Evolutionary conservation across 2,797 vertebrate species (phyloP).

Genomic region (Ciconia nigra): DNA sequence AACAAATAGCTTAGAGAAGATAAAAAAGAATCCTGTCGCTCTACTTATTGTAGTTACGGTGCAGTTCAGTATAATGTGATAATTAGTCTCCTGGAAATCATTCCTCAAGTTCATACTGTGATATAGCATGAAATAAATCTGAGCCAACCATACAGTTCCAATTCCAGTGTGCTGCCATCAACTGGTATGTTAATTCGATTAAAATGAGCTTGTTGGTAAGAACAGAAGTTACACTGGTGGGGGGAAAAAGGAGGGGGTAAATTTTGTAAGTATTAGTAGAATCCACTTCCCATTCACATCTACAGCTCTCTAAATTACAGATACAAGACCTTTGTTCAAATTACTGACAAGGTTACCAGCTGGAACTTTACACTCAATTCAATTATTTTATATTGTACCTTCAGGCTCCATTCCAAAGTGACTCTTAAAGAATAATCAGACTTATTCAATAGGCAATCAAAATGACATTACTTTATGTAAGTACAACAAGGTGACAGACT

Average conservation of each 20-base stretch:
- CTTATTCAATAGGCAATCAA: constrained; percentile 78
- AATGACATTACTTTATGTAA: constrained; percentile 71
- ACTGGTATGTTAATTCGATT: constrained; percentile 37
- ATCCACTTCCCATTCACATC: constrained; percentile 38
- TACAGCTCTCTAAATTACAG: constrained; percentile 56
- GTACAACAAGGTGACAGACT: constrained; percentile 74
- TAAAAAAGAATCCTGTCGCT: constrained; percentile 7
- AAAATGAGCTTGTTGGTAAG: constrained; percentile 35
- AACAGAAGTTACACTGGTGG: constrained; percentile 16
- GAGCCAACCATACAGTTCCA: constrained; percentile 28
- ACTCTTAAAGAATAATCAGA: constrained; percentile 78
- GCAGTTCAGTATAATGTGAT: constrained; percentile 18
- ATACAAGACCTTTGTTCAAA: constrained; percentile 64
- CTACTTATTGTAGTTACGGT: neutral
- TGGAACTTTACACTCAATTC: constrained; percentile 73
- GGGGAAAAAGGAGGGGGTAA: neutral
- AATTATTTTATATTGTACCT: constrained; percentile 80
- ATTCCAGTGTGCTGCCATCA: constrained; percentile 22
- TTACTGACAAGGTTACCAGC: constrained; percentile 75
- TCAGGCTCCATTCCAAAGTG: constrained; percentile 75
- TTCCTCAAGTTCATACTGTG: constrained; percentile 61
- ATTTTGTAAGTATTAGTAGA: constrained; percentile 15
- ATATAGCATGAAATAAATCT: constrained; percentile 55
- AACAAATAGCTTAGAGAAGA: constrained; percentile 30
- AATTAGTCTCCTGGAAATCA: constrained; percentile 60